These are phyloP conservation scores for Zele albiditarsus DNA, from an alignment of 2,888 invertebrate genomes.

Conservation along the genomic window DNA sequence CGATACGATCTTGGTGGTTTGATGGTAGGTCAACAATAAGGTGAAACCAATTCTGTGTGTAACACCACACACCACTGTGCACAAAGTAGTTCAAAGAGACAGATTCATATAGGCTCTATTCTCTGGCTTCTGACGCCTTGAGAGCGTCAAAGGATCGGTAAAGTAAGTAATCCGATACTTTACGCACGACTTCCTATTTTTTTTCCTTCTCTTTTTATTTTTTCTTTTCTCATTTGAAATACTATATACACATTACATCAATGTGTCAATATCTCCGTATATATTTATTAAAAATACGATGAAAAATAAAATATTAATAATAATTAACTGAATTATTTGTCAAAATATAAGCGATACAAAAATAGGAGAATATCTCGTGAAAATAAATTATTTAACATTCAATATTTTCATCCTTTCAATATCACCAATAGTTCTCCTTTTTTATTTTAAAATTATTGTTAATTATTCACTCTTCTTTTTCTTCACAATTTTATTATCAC, in stretches of 20 bases:
- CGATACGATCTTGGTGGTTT: conserved; percentile 44
- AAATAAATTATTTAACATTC: too few relatives aligned
- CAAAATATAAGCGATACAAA: too few relatives aligned
- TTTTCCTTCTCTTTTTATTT: not conserved
- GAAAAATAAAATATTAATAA: too few relatives aligned
- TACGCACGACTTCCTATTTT: not conserved
- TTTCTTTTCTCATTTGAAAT: not conserved
- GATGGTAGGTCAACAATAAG: conserved; percentile 52
- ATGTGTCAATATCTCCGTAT: too few relatives aligned
- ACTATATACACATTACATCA: not conserved
- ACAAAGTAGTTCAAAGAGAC: conserved; percentile 25
- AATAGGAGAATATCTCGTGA: too few relatives aligned
- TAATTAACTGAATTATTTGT: too few relatives aligned
- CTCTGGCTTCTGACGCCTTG: conserved; percentile 27
- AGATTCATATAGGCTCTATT: conserved; percentile 39
- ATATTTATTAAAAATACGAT: too few relatives aligned
- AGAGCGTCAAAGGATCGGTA: conserved; percentile 38
- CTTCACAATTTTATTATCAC: too few relatives aligned
- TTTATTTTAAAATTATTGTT: too few relatives aligned
- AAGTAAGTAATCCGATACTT: conserved; percentile 30
- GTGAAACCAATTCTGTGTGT: conserved; percentile 41
- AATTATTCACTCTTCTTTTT: too few relatives aligned
- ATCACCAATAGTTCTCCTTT: too few relatives aligned
- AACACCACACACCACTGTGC: not conserved
- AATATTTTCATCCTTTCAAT: too few relatives aligned